Evolutionary conservation across 1,140 invertebrate genomes (phyloP), one percentile per base, ranked within the genome.

Genomic region (Argopecten irradians): DNA sequence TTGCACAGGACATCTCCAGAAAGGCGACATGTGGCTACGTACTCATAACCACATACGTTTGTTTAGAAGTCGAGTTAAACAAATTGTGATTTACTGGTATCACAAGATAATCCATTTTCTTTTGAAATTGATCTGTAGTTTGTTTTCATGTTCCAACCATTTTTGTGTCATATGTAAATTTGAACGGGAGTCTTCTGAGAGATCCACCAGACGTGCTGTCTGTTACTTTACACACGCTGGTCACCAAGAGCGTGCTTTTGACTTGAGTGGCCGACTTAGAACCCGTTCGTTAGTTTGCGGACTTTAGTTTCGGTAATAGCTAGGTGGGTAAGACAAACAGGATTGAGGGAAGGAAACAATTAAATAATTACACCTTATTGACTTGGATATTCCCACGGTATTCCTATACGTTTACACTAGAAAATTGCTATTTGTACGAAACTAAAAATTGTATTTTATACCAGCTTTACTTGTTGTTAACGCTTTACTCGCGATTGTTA

Each of bases 91-190:
- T 71, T 71, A 28, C 55, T 71, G 55, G 55, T 71, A 71, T 71
- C 55, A 71, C 55, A 71, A 71, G 55, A 71, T 71, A 71, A 71
- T 71, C 55, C 55, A 71, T 71, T 71, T 71, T 71, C 55, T 71
- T 71, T 71, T 71, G 55, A 71, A 71, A 71, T 71, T 71, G 55
- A 71, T 71, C 55, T 71, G 55, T 71, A 71, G 55, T 71, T 71
- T 71, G 55, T 71, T 71, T 71, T 71, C 55, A 71, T 71, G 55
- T 71, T 71, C 55, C 55, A 71, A 71, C 55, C 55, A 71, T 71
- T 71, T 71, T 71, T 71, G 55, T 71, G 55, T 71, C 55, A 71
- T 71, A 71, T 71, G 55, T 71, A 71, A 71, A 71, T 71, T 71
- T 71, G 55, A 71, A 71, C 55, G 55, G n/a, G 55, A 71, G 55